A percentile compares a stretch with the other conserved stretches of the same genome.
phyloP scores from a whole-genome alignment of 1,140 invertebrate genomes.

The Caerostris extrusa region DNA sequence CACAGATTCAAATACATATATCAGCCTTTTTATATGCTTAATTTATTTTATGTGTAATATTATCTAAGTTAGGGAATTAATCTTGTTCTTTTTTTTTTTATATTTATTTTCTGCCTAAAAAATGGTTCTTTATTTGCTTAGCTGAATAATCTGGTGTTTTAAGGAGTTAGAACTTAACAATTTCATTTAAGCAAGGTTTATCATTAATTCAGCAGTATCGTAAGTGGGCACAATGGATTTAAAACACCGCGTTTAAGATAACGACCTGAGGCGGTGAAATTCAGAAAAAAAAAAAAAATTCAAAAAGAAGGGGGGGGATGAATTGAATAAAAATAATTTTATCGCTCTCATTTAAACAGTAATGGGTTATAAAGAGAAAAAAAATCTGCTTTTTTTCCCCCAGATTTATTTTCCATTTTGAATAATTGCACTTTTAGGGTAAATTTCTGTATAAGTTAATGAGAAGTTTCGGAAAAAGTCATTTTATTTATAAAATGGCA shows the following conservation, averaged over 20 bases:
- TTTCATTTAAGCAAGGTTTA: constrained; percentile 18
- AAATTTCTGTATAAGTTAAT: constrained; percentile 1
- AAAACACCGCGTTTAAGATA: constrained; percentile 30
- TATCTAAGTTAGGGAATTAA: background rate
- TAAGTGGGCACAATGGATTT: constrained; percentile 36
- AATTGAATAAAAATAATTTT: constrained; percentile 5
- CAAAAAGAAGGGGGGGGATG: background rate
- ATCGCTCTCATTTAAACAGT: constrained; percentile 20
- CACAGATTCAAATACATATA: background rate
- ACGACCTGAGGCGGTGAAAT: background rate
- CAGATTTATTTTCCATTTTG: constrained; percentile 22
- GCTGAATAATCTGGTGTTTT: background rate
- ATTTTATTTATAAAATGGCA: no score
- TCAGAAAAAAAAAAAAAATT: background rate
- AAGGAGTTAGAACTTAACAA: constrained; percentile 6
- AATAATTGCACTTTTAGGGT: background rate
- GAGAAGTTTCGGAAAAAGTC: no score
- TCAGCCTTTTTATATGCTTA: background rate
- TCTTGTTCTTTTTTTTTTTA: background rate
- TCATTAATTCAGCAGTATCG: constrained; percentile 18
- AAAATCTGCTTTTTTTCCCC: background rate
- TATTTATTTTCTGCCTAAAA: background rate
- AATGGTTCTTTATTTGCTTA: background rate
- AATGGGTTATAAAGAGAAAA: background rate
- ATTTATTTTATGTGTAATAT: background rate